Conservation (phyloP, 2,113 vertebrate species). For the Octodon degus region DNA sequence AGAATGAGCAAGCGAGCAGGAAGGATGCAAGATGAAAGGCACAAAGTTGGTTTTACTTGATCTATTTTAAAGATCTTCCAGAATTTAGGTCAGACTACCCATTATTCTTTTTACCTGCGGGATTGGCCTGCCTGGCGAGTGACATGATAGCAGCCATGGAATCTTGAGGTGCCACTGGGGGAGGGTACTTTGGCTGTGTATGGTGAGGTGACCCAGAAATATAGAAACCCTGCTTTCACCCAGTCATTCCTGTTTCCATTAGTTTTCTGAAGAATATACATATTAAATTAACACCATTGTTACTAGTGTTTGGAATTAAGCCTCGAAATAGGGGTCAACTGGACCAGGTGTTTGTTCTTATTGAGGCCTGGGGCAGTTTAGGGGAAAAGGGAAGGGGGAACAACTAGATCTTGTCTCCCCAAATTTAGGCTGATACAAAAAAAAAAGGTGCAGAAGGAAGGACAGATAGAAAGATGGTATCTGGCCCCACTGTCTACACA, state of each 20-base stretch:
- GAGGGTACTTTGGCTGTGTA: not conserved
- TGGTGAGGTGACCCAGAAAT: not conserved
- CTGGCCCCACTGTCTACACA: not conserved
- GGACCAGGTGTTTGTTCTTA: not conserved
- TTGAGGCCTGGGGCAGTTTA: not conserved
- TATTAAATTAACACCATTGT: not conserved
- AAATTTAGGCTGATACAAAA: not conserved
- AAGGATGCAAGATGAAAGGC: not conserved
- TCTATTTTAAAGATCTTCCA: not conserved
- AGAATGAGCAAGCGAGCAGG: no score
- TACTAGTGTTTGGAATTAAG: not conserved
- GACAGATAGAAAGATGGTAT: not conserved
- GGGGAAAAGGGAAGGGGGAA: not conserved
- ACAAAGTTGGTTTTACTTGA: not conserved
- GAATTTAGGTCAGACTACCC: not conserved
- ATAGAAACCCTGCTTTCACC: not conserved
- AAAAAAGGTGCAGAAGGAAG: not conserved
- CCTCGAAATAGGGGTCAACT: not conserved
- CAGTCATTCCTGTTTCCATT: not conserved
- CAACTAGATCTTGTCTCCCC: not conserved
- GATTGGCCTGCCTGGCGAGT: not conserved
- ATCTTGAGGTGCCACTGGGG: not conserved
- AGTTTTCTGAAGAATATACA: not conserved
- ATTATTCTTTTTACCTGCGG: not conserved
- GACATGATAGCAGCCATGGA: not conserved